These are phyloP conservation scores for Eristalinus sepulchralis DNA, from an alignment of 2,888 invertebrate species.

Conservation along the genomic window DNA sequence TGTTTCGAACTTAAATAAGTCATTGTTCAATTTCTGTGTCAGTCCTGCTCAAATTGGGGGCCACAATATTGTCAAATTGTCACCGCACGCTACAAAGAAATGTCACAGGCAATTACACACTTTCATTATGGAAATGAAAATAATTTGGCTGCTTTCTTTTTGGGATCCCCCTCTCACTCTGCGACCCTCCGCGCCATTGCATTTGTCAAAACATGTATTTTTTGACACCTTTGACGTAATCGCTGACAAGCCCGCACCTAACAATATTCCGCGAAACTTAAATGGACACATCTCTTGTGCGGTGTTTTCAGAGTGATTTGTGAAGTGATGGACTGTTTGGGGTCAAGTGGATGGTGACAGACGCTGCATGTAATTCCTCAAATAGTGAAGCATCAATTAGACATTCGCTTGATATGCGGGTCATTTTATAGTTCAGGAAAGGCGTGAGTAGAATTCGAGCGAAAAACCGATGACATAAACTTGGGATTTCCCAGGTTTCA, in stretches of 20 bases:
- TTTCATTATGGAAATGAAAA: neutral
- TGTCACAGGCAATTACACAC: constrained; percentile 1
- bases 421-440: constrained; percentile 28
- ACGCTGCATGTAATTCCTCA: neutral
- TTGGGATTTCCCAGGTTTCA: neutral
- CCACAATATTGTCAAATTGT: neutral
- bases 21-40: neutral
- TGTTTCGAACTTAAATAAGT: neutral
- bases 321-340: neutral
- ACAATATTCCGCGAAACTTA: neutral
- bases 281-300: neutral
- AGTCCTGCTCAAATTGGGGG: neutral
- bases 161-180: neutral
- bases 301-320: neutral
- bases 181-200: neutral
- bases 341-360: neutral
- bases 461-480: neutral
- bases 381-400: neutral
- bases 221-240: neutral
- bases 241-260: neutral
- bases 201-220: neutral
- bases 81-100: neutral
- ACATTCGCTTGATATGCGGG: neutral
- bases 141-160: neutral
- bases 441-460: constrained; percentile 26